Percentiles rank a stretch among this genome's conserved stretches.
phyloP scores from a whole-genome alignment of 2,888 invertebrate genomes.

The Caenorhabditis sulstoni region DNA sequence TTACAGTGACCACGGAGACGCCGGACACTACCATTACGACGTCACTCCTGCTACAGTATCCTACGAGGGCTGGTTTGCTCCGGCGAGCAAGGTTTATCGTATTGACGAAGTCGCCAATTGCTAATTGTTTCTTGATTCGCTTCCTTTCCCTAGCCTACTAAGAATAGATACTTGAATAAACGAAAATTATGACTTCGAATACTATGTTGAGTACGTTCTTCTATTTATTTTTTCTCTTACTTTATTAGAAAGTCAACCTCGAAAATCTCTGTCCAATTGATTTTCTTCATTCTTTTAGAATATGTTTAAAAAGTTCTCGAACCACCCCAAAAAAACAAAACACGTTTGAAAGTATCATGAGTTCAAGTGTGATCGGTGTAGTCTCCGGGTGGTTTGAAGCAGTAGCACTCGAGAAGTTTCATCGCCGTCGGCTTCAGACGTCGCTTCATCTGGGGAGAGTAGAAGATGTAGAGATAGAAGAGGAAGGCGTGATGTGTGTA shows the following conservation, averaged over 20 bases:
- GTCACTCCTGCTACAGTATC: slow-evolving; percentile 89
- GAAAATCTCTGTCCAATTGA: no score
- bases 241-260: no score
- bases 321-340: background rate
- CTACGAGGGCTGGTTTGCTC: slow-evolving; percentile 92
- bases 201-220: no score
- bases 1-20: slow-evolving; percentile 83
- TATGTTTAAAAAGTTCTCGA: no score
- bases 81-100: slow-evolving; percentile 84
- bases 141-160: slow-evolving; percentile 1
- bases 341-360: slow-evolving; percentile 41
- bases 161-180: no score
- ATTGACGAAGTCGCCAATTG: slow-evolving; percentile 82
- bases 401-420: slow-evolving; percentile 78
- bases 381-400: slow-evolving; percentile 73
- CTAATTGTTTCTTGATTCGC: slow-evolving; percentile 1
- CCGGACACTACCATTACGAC: slow-evolving; percentile 93
- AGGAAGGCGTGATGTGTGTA: slow-evolving; percentile 79
- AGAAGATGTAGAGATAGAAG: slow-evolving; percentile 79
- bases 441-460: slow-evolving; percentile 77
- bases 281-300: no score
- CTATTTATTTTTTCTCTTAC: no score
- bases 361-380: slow-evolving; percentile 58
- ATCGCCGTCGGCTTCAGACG: slow-evolving; percentile 77
- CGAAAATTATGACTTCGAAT: no score